Evolutionary conservation across 2,888 invertebrate species (phyloP).

Genomic region (Acleris literana): DNA sequence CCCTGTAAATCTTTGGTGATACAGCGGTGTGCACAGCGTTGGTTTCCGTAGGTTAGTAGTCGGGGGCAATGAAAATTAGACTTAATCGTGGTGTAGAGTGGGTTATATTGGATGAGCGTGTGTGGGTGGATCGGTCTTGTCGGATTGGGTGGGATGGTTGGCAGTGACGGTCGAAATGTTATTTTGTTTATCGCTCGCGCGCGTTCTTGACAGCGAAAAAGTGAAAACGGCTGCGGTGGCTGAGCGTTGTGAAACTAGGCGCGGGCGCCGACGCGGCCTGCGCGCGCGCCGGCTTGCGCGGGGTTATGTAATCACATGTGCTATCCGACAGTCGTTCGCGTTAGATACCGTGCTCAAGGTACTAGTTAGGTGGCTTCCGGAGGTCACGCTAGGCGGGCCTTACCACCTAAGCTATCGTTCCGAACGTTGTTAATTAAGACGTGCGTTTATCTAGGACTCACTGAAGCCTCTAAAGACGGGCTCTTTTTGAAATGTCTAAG

Average conservation of each 20-base stretch:
- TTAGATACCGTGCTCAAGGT: slow-evolving; percentile 9
- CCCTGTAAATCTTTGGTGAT: slow-evolving; percentile 63
- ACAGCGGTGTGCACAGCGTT: slow-evolving; percentile 54
- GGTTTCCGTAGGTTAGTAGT: slow-evolving; percentile 54
- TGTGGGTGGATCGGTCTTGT: slow-evolving; percentile 52
- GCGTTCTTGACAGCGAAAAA: slow-evolving; percentile 84
- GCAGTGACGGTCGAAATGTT: slow-evolving; percentile 80
- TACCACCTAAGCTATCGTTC: neutral
- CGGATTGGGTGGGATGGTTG: slow-evolving; percentile 50
- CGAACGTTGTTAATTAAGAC: neutral
- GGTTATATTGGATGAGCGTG: slow-evolving; percentile 49
- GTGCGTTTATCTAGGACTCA: neutral
- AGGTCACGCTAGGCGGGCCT: neutral
- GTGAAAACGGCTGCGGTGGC: slow-evolving; percentile 80
- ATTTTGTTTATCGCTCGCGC: slow-evolving; percentile 81
- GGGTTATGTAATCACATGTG: slow-evolving; percentile 41
- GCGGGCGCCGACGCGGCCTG: slow-evolving; percentile 50
- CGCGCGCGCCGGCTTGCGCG: slow-evolving; percentile 44
- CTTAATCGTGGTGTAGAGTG: slow-evolving; percentile 54
- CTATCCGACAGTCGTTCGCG: slow-evolving; percentile 5
- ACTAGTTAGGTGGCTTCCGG: neutral
- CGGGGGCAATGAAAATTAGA: slow-evolving; percentile 58
- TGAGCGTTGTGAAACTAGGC: slow-evolving; percentile 78
- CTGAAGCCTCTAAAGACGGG: neutral
- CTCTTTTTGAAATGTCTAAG: no score